These are phyloP conservation scores for Luperina testacea DNA, from an alignment of 2,888 invertebrate genomes.

Conservation along the genomic window DNA sequence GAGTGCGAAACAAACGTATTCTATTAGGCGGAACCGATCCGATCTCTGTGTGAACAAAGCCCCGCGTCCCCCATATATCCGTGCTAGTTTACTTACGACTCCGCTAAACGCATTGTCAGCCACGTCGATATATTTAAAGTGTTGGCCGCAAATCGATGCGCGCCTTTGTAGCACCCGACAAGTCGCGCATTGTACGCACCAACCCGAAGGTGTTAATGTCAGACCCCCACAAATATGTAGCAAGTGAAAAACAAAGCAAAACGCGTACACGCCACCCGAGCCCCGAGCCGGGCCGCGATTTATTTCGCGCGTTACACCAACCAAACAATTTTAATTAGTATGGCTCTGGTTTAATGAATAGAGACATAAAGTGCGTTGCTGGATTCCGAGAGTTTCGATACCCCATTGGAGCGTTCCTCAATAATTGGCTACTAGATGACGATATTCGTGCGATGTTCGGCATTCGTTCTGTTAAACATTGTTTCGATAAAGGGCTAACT, in stretches of 20 bases:
- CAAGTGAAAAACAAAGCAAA: slow-evolving; percentile 77
- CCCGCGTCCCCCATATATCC: slow-evolving; percentile 77
- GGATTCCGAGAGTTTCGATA: slow-evolving; percentile 74
- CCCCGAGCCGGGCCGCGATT: slow-evolving; percentile 70
- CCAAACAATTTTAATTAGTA: slow-evolving; percentile 86
- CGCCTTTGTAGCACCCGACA: slow-evolving; percentile 78
- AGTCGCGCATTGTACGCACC: slow-evolving; percentile 75
- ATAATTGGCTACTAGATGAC: slow-evolving; percentile 85
- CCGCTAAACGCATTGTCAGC: slow-evolving; percentile 73
- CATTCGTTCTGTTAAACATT: slow-evolving; percentile 73
- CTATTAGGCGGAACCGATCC: slow-evolving; percentile 83
- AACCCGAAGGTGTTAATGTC: slow-evolving; percentile 78
- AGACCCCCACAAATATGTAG: slow-evolving; percentile 81
- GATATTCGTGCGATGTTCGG: slow-evolving; percentile 76
- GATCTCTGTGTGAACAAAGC: slow-evolving; percentile 80
- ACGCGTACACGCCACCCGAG: slow-evolving; percentile 72
- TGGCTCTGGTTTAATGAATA: slow-evolving; percentile 81
- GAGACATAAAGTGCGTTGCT: slow-evolving; percentile 79
- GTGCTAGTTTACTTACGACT: slow-evolving; percentile 76
- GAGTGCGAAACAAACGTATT: slow-evolving; percentile 74
- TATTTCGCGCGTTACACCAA: slow-evolving; percentile 78
- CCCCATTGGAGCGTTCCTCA: slow-evolving; percentile 77
- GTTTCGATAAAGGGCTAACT: slow-evolving; percentile 62
- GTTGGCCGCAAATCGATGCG: slow-evolving; percentile 80
- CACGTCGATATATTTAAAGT: slow-evolving; percentile 79